Evolutionary conservation across 2,113 vertebrate genomes (phyloP).

Genomic region (Picathartes gymnocephalus): DNA sequence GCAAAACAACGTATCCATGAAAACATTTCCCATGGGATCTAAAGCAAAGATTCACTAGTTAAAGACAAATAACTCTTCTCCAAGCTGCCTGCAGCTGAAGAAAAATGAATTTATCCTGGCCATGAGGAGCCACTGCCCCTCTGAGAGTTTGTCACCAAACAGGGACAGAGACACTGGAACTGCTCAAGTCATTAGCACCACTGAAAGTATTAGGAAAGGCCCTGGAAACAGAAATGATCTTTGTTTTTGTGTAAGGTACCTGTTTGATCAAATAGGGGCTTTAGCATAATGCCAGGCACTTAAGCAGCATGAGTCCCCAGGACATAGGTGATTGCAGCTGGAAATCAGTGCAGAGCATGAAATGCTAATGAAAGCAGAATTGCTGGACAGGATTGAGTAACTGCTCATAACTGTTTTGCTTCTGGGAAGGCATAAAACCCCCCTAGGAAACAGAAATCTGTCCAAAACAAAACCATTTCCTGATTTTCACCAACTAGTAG

Average conservation of each 20-base stretch:
- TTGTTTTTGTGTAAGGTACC: not conserved
- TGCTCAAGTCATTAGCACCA: not conserved
- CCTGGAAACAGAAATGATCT: not conserved
- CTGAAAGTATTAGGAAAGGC: not conserved
- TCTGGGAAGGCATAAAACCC: not conserved
- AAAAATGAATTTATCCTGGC: not conserved
- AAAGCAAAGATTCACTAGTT: not conserved
- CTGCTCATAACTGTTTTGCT: not conserved
- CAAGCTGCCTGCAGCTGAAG: not conserved
- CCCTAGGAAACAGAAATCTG: not conserved
- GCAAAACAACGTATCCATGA: conserved; percentile 1
- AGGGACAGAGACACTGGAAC: not conserved
- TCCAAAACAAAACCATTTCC: not conserved
- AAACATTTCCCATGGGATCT: not conserved
- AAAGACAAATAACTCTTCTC: not conserved
- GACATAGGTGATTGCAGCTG: not conserved
- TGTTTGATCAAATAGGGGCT: not conserved
- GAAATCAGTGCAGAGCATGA: not conserved
- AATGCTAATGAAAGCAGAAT: conserved; percentile 11
- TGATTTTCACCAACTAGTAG: not conserved
- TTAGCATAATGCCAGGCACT: not conserved
- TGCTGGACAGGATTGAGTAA: not conserved
- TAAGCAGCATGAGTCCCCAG: not conserved
- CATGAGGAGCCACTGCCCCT: not conserved
- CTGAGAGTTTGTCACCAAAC: not conserved